Base-by-base conservation (phyloP, 2,888 invertebrate genomes). In the Calliopum simillimum region DNA sequence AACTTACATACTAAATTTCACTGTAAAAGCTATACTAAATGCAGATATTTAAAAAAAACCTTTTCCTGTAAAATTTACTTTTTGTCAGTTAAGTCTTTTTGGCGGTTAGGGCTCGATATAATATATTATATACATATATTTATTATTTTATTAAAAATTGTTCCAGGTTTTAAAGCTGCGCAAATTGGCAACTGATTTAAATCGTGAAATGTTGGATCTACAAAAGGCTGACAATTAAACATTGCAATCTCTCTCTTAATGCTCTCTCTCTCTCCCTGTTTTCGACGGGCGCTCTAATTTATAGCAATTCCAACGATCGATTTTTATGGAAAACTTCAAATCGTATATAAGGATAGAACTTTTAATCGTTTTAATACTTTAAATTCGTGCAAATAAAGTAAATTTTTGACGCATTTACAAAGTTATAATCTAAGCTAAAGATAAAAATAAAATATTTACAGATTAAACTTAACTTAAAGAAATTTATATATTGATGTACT, bases 181-280 rank as follows among this genome's bases (percentile, higher is more conserved):
- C 1, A 88, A 90, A 74, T 90, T 90, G 77, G 86, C 90, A 70
- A 80, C 87, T 70, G 91, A 90, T 75, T 86, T 90, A 68, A 90
- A 89, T 68, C 86, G 82, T 73, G 87, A 86, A 82, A 86, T 85
- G 66, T 81, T 81, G 73, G 88, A 89, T 75, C 76, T 84, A 6
- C 73, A 82, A 65, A 78, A 78, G 56, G 75, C 78, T 64, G 73
- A 66, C 59, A 77, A 78, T 63, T 82, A 75, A 78, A 46, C 51
- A 44, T 61, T 59, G 73, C 76, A 78, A 81, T 75, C 23, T 65
- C 78, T 82, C 75, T 61, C 70, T n/a, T n/a, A n/a, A n/a, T n/a
- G n/a, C n/a, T 43, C 59, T 62, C 70, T 66, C 65, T 71, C 55
- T 71, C 46, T 62, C 41, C 69, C 43, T n/a, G 33, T 46, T 51